phyloP scores from a whole-genome alignment of 2,888 invertebrate genomes.

The Podotricha telesiphe region DNA sequence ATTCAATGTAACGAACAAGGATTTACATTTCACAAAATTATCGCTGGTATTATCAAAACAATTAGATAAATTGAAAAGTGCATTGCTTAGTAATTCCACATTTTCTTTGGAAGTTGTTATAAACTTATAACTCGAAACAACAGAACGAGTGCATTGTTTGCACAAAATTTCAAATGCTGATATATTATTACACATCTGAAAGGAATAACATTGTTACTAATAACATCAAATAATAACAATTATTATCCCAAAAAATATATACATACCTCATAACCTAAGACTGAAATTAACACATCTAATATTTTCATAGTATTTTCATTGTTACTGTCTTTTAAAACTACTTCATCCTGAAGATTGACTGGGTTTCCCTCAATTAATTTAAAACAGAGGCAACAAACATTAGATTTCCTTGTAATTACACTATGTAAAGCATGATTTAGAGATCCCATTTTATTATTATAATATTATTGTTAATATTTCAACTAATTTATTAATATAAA shows the following conservation, averaged over 20 bases:
- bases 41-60: conserved; percentile 51
- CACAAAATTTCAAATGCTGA: conserved; percentile 58
- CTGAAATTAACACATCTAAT: conserved; percentile 54
- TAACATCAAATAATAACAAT: background rate
- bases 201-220: conserved; percentile 38
- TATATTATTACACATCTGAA: conserved; percentile 59
- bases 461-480: background rate
- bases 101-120: conserved; percentile 55
- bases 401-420: conserved; percentile 54
- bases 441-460: conserved; percentile 46
- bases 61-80: conserved; percentile 52
- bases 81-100: conserved; percentile 50
- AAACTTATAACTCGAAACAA: conserved; percentile 60
- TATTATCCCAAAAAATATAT: background rate
- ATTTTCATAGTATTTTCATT: conserved; percentile 51
- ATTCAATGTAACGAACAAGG: conserved; percentile 60
- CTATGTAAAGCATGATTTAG: conserved; percentile 52
- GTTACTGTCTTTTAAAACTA: conserved; percentile 51
- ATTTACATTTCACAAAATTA: conserved; percentile 48
- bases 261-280: conserved; percentile 61
- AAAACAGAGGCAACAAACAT: conserved; percentile 67
- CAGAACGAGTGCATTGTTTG: conserved; percentile 54
- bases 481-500: background rate
- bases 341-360: conserved; percentile 56
- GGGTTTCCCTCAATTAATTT: conserved; percentile 48